Percentiles rank a stretch among this genome's conserved stretches.
Evolutionary conservation across 2,797 vertebrate species (phyloP).

Genomic region (Erethizon dorsatum): DNA sequence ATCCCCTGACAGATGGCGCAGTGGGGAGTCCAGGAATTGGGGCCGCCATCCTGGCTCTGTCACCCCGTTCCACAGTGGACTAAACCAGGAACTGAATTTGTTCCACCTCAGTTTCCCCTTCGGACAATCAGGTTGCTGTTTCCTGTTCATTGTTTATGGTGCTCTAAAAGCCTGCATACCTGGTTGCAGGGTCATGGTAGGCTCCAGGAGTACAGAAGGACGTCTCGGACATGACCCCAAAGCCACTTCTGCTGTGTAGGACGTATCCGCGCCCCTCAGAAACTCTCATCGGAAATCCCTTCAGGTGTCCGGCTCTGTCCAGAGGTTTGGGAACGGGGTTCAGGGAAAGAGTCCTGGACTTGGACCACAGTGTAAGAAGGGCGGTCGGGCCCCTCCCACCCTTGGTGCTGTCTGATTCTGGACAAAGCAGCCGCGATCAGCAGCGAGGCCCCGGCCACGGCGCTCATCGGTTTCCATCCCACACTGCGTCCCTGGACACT

Average conservation of each 20-base stretch:
- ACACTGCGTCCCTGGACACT: not conserved
- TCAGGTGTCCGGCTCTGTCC: not conserved
- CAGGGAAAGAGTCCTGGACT: not conserved
- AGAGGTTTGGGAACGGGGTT: not conserved
- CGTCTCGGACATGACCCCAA: not conserved
- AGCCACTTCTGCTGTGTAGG: not conserved
- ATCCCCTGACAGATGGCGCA: not conserved
- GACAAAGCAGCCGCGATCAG: not conserved
- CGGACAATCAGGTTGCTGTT: not conserved
- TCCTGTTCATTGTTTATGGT: not conserved
- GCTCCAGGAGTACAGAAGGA: not conserved
- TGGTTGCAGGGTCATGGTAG: not conserved
- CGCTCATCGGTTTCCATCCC: fast-evolving
- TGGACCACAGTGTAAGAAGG: not conserved
- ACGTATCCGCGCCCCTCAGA: not conserved
- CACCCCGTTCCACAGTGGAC: not conserved
- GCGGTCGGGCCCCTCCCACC: no score
- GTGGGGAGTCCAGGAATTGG: not conserved
- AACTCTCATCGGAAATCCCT: not conserved
- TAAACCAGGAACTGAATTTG: not conserved
- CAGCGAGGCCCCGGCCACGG: fast-evolving
- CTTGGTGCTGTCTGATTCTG: not conserved
- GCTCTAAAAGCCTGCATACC: not conserved
- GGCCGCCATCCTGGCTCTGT: not conserved
- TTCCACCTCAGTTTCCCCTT: not conserved